These are phyloP conservation scores for Pteria penguin DNA, from an alignment of 2,888 invertebrate species.

Conservation along the genomic window DNA sequence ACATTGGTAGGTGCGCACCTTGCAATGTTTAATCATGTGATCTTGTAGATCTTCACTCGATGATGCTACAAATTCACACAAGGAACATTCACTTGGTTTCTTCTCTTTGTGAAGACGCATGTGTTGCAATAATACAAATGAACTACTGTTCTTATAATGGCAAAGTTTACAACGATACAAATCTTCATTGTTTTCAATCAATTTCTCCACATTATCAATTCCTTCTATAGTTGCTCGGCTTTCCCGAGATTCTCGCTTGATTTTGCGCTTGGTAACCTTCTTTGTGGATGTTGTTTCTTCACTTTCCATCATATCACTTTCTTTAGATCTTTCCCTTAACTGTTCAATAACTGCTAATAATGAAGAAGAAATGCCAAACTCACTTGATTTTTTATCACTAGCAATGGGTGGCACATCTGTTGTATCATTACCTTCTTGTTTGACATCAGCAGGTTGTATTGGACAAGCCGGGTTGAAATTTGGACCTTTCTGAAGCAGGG, in stretches of 20 bases:
- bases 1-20: slow-evolving; percentile 76
- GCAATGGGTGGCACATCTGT: slow-evolving; percentile 8
- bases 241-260: slow-evolving; percentile 55
- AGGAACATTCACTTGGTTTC: slow-evolving; percentile 77
- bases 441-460: not conserved
- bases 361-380: slow-evolving; percentile 77
- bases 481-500: slow-evolving; percentile 67
- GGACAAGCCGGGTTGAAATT: slow-evolving; percentile 66
- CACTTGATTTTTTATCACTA: slow-evolving; percentile 42
- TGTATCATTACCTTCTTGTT: slow-evolving; percentile 17
- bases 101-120: slow-evolving; percentile 76
- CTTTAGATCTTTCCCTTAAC: slow-evolving; percentile 70
- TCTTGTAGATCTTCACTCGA: slow-evolving; percentile 74
- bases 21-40: slow-evolving; percentile 79
- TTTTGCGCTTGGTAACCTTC: slow-evolving; percentile 50
- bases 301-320: slow-evolving; percentile 55
- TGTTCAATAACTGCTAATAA: slow-evolving; percentile 79
- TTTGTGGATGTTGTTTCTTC: slow-evolving; percentile 27
- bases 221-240: slow-evolving; percentile 56
- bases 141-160: slow-evolving; percentile 73
- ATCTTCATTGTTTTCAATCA: slow-evolving; percentile 60
- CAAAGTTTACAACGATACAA: slow-evolving; percentile 76
- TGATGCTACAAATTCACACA: slow-evolving; percentile 74
- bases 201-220: slow-evolving; percentile 69
- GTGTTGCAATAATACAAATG: slow-evolving; percentile 70